Conservation (phyloP, 2,888 invertebrate species). For the Nebria brevicollis region DNA sequence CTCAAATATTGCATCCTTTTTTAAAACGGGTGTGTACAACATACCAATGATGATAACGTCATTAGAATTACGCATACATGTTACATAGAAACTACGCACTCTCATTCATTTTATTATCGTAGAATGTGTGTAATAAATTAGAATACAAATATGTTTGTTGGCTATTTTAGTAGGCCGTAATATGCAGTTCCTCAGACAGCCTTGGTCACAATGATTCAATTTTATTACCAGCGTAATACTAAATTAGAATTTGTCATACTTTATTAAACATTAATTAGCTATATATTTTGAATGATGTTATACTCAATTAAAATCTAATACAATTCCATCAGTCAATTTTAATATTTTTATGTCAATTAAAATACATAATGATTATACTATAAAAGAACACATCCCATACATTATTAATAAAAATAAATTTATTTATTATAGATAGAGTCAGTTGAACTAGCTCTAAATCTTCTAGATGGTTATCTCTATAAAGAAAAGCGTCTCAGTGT, state of each 20-base stretch:
- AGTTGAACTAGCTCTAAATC: conserved; percentile 88
- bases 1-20: not conserved
- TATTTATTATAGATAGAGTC: conserved; percentile 75
- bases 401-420: conserved; percentile 4
- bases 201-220: not conserved
- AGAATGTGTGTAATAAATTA: conserved; percentile 10
- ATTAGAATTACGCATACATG: not conserved
- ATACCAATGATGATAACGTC: not conserved
- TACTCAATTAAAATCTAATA: no score
- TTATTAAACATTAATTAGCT: no score
- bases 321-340: not conserved
- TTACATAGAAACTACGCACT: not conserved
- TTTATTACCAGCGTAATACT: not conserved
- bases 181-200: conserved; percentile 3
- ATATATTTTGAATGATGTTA: no score
- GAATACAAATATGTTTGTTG: conserved; percentile 11
- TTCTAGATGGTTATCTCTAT: conserved; percentile 87
- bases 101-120: not conserved
- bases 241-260: no score
- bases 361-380: no score
- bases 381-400: no score
- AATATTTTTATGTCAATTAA: no score
- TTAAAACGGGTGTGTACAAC: not conserved
- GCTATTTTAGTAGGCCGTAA: conserved; percentile 11
- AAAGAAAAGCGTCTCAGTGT: conserved; percentile 86